A percentile compares a stretch with the other conserved stretches of the same genome.
Conservation (phyloP, 2,888 invertebrate species). For the Heliconius erato region DNA sequence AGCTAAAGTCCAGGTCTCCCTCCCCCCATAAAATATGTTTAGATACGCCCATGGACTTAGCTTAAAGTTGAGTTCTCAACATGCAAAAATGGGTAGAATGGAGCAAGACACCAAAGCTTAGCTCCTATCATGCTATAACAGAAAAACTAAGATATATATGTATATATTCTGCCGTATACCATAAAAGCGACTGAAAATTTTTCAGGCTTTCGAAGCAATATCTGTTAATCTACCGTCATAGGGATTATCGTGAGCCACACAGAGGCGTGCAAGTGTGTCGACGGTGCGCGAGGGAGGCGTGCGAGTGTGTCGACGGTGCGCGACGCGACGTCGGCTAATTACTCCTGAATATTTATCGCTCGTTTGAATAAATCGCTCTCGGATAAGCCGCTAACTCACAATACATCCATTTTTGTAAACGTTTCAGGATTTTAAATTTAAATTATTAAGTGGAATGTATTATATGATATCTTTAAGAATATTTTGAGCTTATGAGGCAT, state of each 20-base stretch:
- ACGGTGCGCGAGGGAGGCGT: slow-evolving; percentile 23
- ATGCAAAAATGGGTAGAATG: too few relatives aligned
- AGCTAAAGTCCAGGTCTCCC: too few relatives aligned
- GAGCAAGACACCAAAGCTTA: too few relatives aligned
- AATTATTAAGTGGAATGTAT: neutral
- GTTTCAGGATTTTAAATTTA: slow-evolving; percentile 3
- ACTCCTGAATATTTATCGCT: slow-evolving; percentile 85
- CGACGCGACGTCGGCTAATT: slow-evolving; percentile 71
- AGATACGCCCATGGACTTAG: too few relatives aligned
- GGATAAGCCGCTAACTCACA: slow-evolving; percentile 79
- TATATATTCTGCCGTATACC: neutral
- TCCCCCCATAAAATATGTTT: too few relatives aligned
- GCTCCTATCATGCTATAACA: too few relatives aligned
- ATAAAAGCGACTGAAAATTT: neutral
- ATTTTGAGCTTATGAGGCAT: too few relatives aligned
- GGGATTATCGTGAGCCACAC: neutral
- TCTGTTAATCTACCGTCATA: neutral
- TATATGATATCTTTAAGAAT: too few relatives aligned
- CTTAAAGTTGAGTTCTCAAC: too few relatives aligned
- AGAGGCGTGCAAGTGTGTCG: too few relatives aligned
- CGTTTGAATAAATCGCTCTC: slow-evolving; percentile 83
- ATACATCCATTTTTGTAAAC: slow-evolving; percentile 55
- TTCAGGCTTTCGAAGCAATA: slow-evolving; percentile 2
- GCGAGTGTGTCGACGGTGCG: slow-evolving; percentile 64
- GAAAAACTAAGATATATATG: too few relatives aligned